Percentiles rank a stretch among this genome's conserved stretches.
These are phyloP conservation scores for Spodoptera littoralis DNA, from an alignment of 2,888 invertebrate species.

Conservation along the genomic window DNA sequence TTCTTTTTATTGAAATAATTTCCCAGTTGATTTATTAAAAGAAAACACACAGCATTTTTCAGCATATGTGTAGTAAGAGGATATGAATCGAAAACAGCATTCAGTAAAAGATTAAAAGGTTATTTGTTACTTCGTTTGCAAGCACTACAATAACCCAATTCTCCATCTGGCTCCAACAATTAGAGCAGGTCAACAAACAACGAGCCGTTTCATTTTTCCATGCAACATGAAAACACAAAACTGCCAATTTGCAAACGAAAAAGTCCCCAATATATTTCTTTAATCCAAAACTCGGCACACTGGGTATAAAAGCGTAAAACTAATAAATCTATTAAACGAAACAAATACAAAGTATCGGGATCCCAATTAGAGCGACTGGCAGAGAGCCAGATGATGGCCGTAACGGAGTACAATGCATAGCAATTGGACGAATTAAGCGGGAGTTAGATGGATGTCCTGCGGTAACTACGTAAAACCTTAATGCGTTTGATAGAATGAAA, in stretches of 20 bases:
- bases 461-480: constrained; percentile 32
- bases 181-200: constrained; percentile 50
- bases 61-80: no score
- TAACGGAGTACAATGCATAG: constrained; percentile 43
- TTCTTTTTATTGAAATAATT: no score
- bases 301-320: constrained; percentile 29
- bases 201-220: constrained; percentile 37
- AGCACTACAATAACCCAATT: constrained; percentile 44
- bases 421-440: constrained; percentile 57
- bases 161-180: constrained; percentile 46
- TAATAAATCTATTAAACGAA: constrained; percentile 55
- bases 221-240: constrained; percentile 28
- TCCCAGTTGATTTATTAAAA: neutral
- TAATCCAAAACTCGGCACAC: constrained; percentile 39
- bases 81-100: constrained; percentile 9
- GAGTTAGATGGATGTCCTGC: constrained; percentile 54
- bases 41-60: no score
- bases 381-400: constrained; percentile 49
- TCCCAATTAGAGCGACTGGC: constrained; percentile 56
- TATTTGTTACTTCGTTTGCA: constrained; percentile 20
- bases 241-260: constrained; percentile 43
- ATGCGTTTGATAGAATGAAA: constrained; percentile 37
- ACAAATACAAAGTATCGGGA: constrained; percentile 58
- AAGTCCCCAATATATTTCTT: constrained; percentile 33
- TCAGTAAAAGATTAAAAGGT: constrained; percentile 25